Evolutionary conservation across 1,140 invertebrate species (phyloP).

Genomic region (Halyomorpha halys): DNA sequence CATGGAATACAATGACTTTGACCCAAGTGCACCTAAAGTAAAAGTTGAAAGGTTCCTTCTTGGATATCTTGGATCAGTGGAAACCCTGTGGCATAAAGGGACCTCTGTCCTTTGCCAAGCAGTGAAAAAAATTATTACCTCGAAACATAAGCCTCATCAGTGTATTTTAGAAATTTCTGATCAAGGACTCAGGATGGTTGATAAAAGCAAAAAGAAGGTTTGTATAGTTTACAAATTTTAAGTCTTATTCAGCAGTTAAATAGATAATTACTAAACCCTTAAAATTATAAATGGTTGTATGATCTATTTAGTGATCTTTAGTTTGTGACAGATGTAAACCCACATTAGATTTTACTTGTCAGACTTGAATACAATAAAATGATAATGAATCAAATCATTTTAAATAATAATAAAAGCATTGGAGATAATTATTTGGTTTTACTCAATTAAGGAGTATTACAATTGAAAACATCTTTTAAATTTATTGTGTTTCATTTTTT

Average conservation of each 20-base stretch:
- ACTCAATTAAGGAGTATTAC: too few relatives aligned
- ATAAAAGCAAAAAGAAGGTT: conserved; percentile 68
- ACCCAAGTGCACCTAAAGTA: conserved; percentile 71
- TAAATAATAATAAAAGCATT: too few relatives aligned
- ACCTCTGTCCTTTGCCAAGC: conserved; percentile 79
- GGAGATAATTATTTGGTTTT: too few relatives aligned
- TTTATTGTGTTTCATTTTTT: too few relatives aligned
- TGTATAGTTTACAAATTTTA: not conserved
- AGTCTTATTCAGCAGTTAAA: too few relatives aligned
- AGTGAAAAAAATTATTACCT: conserved; percentile 66
- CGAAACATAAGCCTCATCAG: conserved; percentile 52
- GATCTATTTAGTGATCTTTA: too few relatives aligned
- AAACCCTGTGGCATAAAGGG: conserved; percentile 88
- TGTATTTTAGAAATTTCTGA: conserved; percentile 91
- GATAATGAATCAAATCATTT: too few relatives aligned
- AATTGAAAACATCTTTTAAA: too few relatives aligned
- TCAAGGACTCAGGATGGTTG: conserved; percentile 88
- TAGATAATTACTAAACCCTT: too few relatives aligned
- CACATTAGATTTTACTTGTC: too few relatives aligned
- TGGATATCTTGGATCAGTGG: conserved; percentile 90
- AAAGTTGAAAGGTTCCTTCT: conserved; percentile 81
- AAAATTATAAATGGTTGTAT: too few relatives aligned
- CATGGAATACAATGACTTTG: conserved; percentile 88
- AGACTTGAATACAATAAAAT: too few relatives aligned
- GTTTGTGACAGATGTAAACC: not conserved